Evolutionary conservation across 2,113 vertebrate species (phyloP), one percentile per base, ranked within the genome.

Genomic region (Cyphomyrus plagiostoma): DNA sequence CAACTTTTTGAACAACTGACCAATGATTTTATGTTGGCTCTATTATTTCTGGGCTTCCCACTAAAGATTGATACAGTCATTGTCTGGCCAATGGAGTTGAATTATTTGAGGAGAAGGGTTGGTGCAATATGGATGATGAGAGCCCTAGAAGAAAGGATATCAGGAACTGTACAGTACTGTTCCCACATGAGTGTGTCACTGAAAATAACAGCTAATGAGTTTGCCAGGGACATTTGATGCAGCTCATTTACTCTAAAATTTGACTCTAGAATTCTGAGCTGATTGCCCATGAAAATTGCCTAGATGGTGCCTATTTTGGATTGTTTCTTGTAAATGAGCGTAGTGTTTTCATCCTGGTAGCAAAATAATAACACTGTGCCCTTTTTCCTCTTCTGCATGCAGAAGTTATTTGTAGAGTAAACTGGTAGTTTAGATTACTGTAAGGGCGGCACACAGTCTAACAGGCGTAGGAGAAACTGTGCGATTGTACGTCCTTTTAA

Each of bases 311-410:
- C 1, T 53, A 77, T 88, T 77, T 77, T 80, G n/a, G 15, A 46
- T 89, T 30, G 7, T 66, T 70, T 3, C 86, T 21, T 39, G 30
- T 53, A 89, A 15, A 53, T 2, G 30, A 39, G 17, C 35, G 0
- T 39, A 19, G n/a, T 70, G 23, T 89, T 89, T 39, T 89, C 19
- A 82, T 82, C 49, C 48, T 53, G 70, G 10, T 89, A 82, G 88
- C 30, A 42, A 49, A 52, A 49, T 74, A 82, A 82, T 82, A 82
- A 82, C 26, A 53, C 49, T 53, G 7, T n/a, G 46, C 66, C 62
- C 26, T 23, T 49, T 74, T 39, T 1, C 46, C 46, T 39, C n/a
- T 52, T 17, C 26, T 52, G 50, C 26, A 23, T 49, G 42, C 17
- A 50, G 35, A 70, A 82, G 70, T 74, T 89, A 82, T 52, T 82